These are phyloP conservation scores for Drosophila recens DNA, from an alignment of 2,888 invertebrate genomes.

Conservation along the genomic window DNA sequence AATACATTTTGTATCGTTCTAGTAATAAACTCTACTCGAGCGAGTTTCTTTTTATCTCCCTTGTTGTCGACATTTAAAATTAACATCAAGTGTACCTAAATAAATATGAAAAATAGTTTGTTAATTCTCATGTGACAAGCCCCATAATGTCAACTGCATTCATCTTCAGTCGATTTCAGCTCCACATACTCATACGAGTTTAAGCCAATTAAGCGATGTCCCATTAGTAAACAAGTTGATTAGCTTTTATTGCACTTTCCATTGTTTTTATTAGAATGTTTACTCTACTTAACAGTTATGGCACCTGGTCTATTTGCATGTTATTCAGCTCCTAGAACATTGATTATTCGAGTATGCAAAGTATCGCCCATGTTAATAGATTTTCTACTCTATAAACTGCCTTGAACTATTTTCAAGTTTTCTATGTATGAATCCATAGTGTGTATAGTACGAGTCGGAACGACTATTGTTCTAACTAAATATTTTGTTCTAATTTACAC, in stretches of 20 bases:
- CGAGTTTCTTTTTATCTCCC: not conserved
- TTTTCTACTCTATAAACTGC: not conserved
- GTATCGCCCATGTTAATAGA: not conserved
- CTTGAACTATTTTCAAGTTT: constrained; percentile 5
- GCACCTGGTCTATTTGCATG: constrained; percentile 15
- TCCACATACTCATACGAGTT: not conserved
- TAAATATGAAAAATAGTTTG: not conserved
- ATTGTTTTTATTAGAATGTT: constrained; percentile 21
- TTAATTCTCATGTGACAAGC: constrained; percentile 15
- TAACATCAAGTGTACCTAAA: not conserved
- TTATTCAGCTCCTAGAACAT: constrained; percentile 5
- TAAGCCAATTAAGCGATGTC: constrained; percentile 11
- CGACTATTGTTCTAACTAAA: constrained; percentile 46
- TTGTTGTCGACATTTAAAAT: not conserved
- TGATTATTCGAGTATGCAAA: constrained; percentile 6
- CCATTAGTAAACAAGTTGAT: constrained; percentile 47
- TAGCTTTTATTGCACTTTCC: constrained; percentile 39
- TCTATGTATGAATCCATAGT: constrained; percentile 6
- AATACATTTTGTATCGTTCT: not conserved
- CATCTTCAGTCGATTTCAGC: not conserved
- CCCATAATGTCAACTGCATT: constrained; percentile 10
- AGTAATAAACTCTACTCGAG: not conserved
- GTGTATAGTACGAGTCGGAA: constrained; percentile 4
- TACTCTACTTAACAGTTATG: constrained; percentile 6
- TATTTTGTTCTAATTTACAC: constrained; percentile 42